Evolutionary conservation across 2,888 invertebrate genomes (phyloP), one percentile per base, ranked within the genome.

Genomic region (Melangyna quadrimaculata): DNA sequence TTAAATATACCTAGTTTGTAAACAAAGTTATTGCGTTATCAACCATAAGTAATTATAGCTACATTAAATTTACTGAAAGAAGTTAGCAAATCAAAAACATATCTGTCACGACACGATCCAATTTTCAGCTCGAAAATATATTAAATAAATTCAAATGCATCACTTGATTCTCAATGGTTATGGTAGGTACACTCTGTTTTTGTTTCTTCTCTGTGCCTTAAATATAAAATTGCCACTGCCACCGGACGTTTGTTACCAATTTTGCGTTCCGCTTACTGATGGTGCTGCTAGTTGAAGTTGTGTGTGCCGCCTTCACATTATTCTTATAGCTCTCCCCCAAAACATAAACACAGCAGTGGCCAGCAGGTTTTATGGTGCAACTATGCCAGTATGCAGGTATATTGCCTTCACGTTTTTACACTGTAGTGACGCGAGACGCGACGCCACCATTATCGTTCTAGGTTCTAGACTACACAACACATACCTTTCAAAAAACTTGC

Each of bases 261-360:
- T 51, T 82, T 59, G 22, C 48, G 78, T 82, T 77, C 53, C 51
- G 72, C 73, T 69, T 82, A 61, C 69, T 78, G 67, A n/a, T n/a
- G n/a, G n/a, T n/a, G n/a, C n/a, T 82, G 14, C 40, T 63, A 10
- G 35, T 7, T 40, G 55, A 40, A 19, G 43, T 32, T 9, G 17
- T 35, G 35, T 32, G 6, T 22, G n/a, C 43, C 57, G 73, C 67
- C 74, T 79, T 73, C 59, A 48, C 37, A 45, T n/a, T 22, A 45
- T 78, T 65, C 65, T 65, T 57, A 10, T 17, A 63, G n/a, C 6
- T 45, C 53, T 19, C 32, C 45, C 35, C 8, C 19, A 19, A 57
- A 57, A 12, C 35, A 71, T 79, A 74, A 74, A 69, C 79, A 74
- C 19, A n/a, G n/a, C n/a, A n/a, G n/a, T n/a, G 8, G 29, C 40